phyloP scores from a whole-genome alignment of 2,888 invertebrate species.

The Lasioglossum morio region DNA sequence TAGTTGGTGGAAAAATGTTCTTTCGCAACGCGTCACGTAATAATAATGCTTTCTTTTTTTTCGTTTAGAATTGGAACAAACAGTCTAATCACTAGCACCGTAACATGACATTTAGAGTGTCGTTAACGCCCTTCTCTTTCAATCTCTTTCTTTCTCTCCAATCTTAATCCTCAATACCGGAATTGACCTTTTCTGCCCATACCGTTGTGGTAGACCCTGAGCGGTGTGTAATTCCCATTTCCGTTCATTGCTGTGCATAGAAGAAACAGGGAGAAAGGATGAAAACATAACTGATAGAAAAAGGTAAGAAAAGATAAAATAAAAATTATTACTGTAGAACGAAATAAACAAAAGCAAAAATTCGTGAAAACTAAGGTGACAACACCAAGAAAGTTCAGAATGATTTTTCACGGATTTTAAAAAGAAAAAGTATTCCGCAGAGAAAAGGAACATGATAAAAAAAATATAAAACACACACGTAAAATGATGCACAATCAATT shows the following conservation, averaged over 20 bases:
- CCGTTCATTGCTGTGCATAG: conserved; percentile 87
- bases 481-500: neutral
- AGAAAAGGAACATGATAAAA: neutral
- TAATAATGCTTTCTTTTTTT: conserved; percentile 41
- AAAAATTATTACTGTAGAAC: neutral
- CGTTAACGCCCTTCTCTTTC: conserved; percentile 26
- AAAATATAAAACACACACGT: neutral
- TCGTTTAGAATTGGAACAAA: conserved; percentile 31
- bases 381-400: conserved; percentile 1
- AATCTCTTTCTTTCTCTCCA: conserved; percentile 6
- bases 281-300: conserved; percentile 13
- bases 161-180: conserved; percentile 87
- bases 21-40: conserved; percentile 42
- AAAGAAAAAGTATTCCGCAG: neutral
- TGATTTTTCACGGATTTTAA: neutral
- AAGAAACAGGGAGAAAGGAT: conserved; percentile 44
- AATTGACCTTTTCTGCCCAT: conserved; percentile 93
- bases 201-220: conserved; percentile 93
- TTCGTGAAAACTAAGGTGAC: neutral
- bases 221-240: conserved; percentile 91
- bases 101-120: conserved; percentile 51
- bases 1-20: conserved; percentile 9
- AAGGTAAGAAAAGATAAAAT: neutral
- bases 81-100: conserved; percentile 59
- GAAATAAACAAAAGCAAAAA: conserved; percentile 1